A percentile compares a stretch with the other conserved stretches of the same genome.
Conservation (phyloP, 2,113 vertebrate species). For the Colinus virginianus region DNA sequence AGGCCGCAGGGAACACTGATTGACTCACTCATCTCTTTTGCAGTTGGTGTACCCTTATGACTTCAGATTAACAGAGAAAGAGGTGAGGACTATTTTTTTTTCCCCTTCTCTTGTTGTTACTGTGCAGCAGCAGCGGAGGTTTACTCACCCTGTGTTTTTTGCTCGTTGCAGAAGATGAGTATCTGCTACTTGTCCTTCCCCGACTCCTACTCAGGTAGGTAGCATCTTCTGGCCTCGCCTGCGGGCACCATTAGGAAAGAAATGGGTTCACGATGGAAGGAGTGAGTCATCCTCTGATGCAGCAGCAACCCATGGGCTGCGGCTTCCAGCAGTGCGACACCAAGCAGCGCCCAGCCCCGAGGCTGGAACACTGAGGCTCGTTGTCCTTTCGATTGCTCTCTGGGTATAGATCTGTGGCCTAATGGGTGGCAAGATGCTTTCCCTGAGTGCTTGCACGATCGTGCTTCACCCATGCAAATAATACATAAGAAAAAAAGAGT, state of each 20-base stretch:
- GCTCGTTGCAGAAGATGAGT: constrained; percentile 88
- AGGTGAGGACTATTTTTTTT: constrained; percentile 77
- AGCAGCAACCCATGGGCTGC: neutral
- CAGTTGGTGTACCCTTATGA: constrained; percentile 91
- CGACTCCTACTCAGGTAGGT: constrained; percentile 95
- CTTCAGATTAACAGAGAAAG: constrained; percentile 91
- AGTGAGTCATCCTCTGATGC: neutral
- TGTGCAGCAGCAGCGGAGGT: accelerated
- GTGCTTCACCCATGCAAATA: accelerated
- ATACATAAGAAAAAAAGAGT: accelerated
- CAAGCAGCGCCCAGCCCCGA: neutral
- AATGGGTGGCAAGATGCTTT: neutral
- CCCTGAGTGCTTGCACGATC: neutral
- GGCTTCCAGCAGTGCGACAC: neutral
- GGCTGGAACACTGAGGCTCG: neutral
- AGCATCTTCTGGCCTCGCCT: neutral
- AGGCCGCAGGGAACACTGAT: too few relatives aligned
- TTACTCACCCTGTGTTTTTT: neutral
- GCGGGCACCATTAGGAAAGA: neutral
- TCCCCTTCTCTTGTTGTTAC: accelerated
- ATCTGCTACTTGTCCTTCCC: constrained; percentile 97
- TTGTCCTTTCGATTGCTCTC: neutral
- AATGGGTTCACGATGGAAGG: neutral
- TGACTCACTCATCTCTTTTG: constrained; percentile 5
- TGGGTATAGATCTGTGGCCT: neutral